Evolutionary conservation across 2,888 invertebrate species (phyloP), one percentile per base, ranked within the genome.

Genomic region (Strigamia crassipes): DNA sequence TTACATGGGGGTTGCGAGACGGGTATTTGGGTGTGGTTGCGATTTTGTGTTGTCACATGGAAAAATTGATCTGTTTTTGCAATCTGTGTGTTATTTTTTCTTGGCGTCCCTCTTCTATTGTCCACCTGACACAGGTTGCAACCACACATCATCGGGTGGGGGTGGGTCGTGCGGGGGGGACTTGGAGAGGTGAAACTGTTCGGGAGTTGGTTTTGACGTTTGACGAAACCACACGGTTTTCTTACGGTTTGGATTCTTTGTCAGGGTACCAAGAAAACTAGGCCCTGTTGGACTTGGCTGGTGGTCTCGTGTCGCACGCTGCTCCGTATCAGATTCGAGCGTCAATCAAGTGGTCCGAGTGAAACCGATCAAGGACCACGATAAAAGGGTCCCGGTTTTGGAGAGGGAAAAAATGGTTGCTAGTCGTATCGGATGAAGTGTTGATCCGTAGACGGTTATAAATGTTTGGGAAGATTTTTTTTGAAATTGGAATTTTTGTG

Each of bases 241-340:
- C 73, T 12, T 73, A 15, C 13, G 31, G 23, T 73, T 73, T 73
- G 73, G 27, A 2, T n/a, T 27, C 31, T 73, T 73, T 73, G 73
- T 73, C 12, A 27, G 1, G 13, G 73, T 73, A 27, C 27, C 18
- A 18, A 18, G 56, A 18, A 38, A 56, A 18, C 18, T 56, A 18
- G 56, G 18, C 5, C 31, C 13, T 31, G 73, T 31, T 73, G 31
- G 27, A 73, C 73, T 73, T 31, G 73, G 73, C 73, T 31, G 73
- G 73, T 73, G 73, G 73, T 73, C 73, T 73, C 73, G 73, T 73
- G 73, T 73, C 73, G 73, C 73, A 73, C 73, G 73, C 73, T 73
- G 73, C 73, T 73, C n/a, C 73, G 27, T 73, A 73, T 73, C 73
- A 73, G 73, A 73, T 73, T 27, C 73, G 73, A 73, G 73, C 73